phyloP scores from a whole-genome alignment of 1,140 invertebrate species.

The Procambarus clarkii region DNA sequence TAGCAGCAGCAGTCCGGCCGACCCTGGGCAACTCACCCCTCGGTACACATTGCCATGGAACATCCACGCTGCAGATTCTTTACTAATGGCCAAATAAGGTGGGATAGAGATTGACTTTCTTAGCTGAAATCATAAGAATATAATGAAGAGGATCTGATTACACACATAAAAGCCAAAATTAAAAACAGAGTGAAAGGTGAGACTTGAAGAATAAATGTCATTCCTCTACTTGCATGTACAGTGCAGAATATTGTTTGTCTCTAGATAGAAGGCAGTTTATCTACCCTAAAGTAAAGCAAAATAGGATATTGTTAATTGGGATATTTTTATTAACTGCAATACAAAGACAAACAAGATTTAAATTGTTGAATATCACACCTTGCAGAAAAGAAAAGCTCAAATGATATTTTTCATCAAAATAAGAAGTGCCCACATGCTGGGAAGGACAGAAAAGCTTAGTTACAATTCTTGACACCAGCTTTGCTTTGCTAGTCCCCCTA shows the following conservation, averaged over 20 bases:
- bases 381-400: not conserved
- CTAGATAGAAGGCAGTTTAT: not conserved
- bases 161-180: not conserved
- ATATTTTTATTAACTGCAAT: no score
- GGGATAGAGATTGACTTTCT: slow-evolving; percentile 29
- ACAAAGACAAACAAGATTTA: not conserved
- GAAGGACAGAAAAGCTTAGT: no score
- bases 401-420: no score
- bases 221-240: not conserved
- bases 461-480: no score
- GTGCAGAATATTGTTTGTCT: not conserved
- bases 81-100: slow-evolving; percentile 43
- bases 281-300: not conserved
- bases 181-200: not conserved
- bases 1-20: slow-evolving; percentile 16
- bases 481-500: no score
- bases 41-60: slow-evolving; percentile 45
- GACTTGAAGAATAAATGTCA: not conserved
- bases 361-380: not conserved
- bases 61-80: slow-evolving; percentile 36
- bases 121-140: slow-evolving; percentile 47
- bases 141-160: not conserved
- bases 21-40: slow-evolving; percentile 36
- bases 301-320: not conserved
- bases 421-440: no score